Percentiles rank a stretch among this genome's conserved stretches.
Conservation (phyloP, 2,797 vertebrate species). For the Sebastes variabilis region DNA sequence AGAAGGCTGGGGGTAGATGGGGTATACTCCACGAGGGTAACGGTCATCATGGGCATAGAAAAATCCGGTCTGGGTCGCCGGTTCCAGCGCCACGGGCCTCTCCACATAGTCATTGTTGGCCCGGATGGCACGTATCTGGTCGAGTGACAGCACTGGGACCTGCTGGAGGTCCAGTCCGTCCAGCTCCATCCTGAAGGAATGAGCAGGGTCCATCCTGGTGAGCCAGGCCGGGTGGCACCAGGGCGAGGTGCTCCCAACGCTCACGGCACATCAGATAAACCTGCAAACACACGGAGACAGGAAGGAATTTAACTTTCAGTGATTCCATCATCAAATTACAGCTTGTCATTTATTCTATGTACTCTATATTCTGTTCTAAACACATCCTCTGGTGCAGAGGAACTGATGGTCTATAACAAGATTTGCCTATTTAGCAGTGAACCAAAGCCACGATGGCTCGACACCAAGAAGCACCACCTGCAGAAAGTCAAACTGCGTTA, state of each 20-base stretch:
- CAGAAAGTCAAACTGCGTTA: background rate
- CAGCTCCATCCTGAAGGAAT: constrained; percentile 84
- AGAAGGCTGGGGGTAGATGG: constrained; percentile 61
- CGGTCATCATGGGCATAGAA: constrained; percentile 86
- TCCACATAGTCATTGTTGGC: constrained; percentile 98
- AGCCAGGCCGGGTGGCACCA: constrained; percentile 52
- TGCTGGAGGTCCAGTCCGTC: constrained; percentile 89
- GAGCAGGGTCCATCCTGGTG: constrained; percentile 86
- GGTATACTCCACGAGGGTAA: constrained; percentile 72
- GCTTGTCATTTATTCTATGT: background rate
- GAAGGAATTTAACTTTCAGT: background rate
- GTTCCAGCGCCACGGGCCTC: constrained; percentile 83
- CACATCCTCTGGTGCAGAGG: background rate
- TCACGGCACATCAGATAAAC: constrained; percentile 89
- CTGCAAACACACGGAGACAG: constrained; percentile 45
- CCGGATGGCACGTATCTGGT: constrained; percentile 93
- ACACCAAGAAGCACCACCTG: background rate
- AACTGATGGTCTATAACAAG: background rate
- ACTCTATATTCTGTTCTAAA: background rate
- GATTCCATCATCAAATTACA: background rate
- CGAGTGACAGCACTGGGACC: constrained; percentile 90
- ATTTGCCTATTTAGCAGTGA: background rate
- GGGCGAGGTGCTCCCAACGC: constrained; percentile 55
- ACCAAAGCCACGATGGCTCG: background rate
- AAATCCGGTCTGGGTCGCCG: constrained; percentile 82